A percentile compares a stretch with the other conserved stretches of the same genome.
phyloP scores from a whole-genome alignment of 2,797 vertebrate genomes.

The Paratrypauchen microcephalus region DNA sequence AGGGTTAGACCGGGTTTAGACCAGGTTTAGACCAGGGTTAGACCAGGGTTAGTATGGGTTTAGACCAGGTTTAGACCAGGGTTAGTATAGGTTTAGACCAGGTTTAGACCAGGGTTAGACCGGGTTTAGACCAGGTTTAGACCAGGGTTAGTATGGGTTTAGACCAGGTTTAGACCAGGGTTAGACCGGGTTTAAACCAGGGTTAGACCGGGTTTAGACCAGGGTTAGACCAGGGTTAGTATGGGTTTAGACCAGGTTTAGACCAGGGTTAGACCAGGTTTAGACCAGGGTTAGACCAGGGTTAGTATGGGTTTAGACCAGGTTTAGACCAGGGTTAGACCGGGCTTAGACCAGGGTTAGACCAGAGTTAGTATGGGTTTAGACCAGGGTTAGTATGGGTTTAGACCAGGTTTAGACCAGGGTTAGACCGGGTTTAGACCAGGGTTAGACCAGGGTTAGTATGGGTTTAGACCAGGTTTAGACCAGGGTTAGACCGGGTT shows the following conservation, averaged over 20 bases:
- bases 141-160: no score
- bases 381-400: neutral
- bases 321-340: neutral
- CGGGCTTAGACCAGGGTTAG: no score
- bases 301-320: neutral
- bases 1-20: no score
- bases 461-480: no score
- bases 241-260: neutral
- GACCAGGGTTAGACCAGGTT: neutral
- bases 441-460: neutral
- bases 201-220: no score
- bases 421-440: neutral
- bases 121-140: no score
- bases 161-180: no score
- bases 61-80: neutral
- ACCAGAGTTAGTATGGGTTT: no score
- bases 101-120: no score
- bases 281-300: slow-evolving; percentile 1
- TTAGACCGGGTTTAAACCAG: no score
- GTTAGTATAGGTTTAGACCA: no score
- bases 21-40: neutral
- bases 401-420: neutral
- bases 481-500: no score
- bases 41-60: neutral
- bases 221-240: neutral